Conservation (phyloP, 2,113 vertebrate species). For the Bambusicola thoracicus region DNA sequence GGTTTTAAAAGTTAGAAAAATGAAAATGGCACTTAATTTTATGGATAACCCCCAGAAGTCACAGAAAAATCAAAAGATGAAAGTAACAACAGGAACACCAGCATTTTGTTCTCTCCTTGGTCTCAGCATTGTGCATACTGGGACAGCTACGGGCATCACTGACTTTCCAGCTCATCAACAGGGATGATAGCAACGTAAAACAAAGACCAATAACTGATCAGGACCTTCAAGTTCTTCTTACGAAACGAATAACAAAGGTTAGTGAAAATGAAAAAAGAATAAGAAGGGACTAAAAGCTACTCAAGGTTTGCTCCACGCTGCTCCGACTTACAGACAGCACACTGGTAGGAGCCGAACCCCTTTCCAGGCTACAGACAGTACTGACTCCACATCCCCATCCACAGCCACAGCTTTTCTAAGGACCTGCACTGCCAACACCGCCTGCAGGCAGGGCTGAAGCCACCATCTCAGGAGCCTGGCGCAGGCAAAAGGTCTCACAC, state of each 20-base stretch:
- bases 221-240: neutral
- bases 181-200: neutral
- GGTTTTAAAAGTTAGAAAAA: neutral
- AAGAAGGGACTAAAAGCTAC: neutral
- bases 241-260: neutral
- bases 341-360: too few relatives aligned
- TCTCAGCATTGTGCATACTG: fast-evolving
- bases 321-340: neutral
- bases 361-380: too few relatives aligned
- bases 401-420: fast-evolving
- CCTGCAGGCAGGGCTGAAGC: too few relatives aligned
- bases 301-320: neutral
- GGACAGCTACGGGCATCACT: neutral
- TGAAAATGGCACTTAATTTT: neutral
- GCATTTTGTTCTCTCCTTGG: neutral
- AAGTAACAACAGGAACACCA: neutral
- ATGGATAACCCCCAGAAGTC: neutral
- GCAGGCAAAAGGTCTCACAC: neutral
- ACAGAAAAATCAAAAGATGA: neutral
- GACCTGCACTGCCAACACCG: neutral
- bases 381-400: too few relatives aligned
- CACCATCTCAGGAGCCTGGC: too few relatives aligned
- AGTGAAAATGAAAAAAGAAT: fast-evolving
- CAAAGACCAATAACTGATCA: neutral
- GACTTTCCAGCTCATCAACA: neutral